Evolutionary conservation across 1,140 invertebrate species (phyloP).

Genomic region (Bombus breviceps): DNA sequence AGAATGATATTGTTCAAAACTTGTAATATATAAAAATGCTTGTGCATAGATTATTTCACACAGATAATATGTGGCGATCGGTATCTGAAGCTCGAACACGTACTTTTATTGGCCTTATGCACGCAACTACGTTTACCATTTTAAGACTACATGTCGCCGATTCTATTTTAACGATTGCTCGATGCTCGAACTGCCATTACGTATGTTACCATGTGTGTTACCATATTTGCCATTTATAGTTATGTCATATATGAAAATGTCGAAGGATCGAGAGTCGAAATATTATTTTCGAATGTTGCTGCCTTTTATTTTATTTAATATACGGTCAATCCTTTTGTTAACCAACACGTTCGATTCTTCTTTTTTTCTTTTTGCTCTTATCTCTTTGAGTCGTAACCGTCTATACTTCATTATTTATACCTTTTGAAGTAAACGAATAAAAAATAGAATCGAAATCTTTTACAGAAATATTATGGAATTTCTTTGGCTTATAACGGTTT

Average conservation of each 20-base stretch:
- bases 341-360: background rate
- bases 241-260: background rate
- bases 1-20: background rate
- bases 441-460: background rate
- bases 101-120: background rate
- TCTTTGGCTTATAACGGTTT: too few relatives aligned
- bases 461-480: too few relatives aligned
- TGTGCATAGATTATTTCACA: background rate
- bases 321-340: too few relatives aligned
- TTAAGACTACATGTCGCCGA: background rate
- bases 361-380: background rate
- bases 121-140: background rate
- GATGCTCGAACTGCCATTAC: background rate
- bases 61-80: background rate
- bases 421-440: background rate
- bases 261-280: background rate
- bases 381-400: too few relatives aligned
- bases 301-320: too few relatives aligned
- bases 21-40: background rate
- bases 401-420: background rate
- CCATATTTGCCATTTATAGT: background rate
- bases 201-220: background rate
- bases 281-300: background rate
- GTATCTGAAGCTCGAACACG: constrained; percentile 7
- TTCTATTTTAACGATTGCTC: background rate